Base-by-base conservation (phyloP, 2,113 vertebrate species). In the human (Homo sapiens) region DNA sequence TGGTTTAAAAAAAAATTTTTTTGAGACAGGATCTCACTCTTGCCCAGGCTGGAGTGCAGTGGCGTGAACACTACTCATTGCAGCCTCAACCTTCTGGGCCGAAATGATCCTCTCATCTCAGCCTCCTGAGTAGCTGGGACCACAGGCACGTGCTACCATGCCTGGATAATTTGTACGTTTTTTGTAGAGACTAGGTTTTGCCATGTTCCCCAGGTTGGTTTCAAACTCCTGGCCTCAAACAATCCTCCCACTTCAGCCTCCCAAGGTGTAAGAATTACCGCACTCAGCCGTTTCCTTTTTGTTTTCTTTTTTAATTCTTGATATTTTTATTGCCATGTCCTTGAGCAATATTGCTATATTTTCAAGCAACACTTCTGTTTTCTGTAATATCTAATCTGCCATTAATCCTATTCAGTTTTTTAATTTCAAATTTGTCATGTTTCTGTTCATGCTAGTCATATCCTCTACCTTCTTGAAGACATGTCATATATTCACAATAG, bases 401-500 rank as follows among this genome's bases (percentile, higher is more conserved):
- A 17, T 73, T n/a, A 35, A 61, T 40, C 16, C 48, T 50, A 18
- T 10, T 14, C 14, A 3, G 27, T 64, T 4, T 50, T 75, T 57
- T 55, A 38, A 11, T 66, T 45, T 55, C 43, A 2, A 30, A 66
- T 85, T 32, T 17, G 85, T 35, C 23, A 4, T 1, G 0, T 43
- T 25, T 20, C 6, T 76, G 50, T 84, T 27, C 16, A 4, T 4
- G 18, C 17, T 52, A 27, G 0, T n/a, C 45, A 20, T 8, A 18
- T 30, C 22, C 9, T 43, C 27, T 35, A 0, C 64, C 61, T 75
- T 57, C 40, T 66, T 35, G 8, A 30, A 45, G 8, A 1, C 7
- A 22, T 30, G 27, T 23, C 5, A 5, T 10, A 8, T 18, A 4
- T 6, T 57, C 14, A 8, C 12, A n/a, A 1, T 27, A 3, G 61